Base-by-base conservation (phyloP, 2,888 invertebrate species). In the Cetonia aurata region DNA sequence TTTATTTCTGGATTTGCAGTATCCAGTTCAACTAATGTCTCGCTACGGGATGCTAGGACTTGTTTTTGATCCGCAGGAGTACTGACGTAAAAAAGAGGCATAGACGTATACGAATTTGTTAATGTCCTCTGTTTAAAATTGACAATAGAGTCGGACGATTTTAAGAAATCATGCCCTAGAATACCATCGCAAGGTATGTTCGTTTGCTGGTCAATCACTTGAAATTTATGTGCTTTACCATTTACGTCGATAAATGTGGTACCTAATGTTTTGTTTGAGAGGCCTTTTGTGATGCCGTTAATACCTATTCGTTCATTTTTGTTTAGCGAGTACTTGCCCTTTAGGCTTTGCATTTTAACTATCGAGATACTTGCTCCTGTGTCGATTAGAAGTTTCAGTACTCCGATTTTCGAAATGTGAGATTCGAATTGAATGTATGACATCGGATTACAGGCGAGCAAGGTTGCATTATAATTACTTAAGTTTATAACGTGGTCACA, bases 351-450 rank as follows among this genome's bases (percentile, higher is more conserved):
- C 3, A 6, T 6, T 44, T 44, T 44, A 6, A 44, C 6, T 3
- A 44, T 44, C 1, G 44, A 44, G 6, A 44, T 44, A 13, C 44
- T 44, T 44, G 44, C 44, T 44, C 44, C 44, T 44, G 44, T 44
- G 13, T 44, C 44, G 10, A 44, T 13, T n/a, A 44, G 6, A 4
- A 48, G 13, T n/a, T 48, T 48, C n/a, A 48, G 8, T 1, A 48
- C 8, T 2, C 17, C 17, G 6, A 31, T 19, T 56, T 56, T 19
- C 6, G 56, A 9, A 6, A 56, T 9, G 3, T 3, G 17, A 1
- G 56, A 37, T 33, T 56, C 25, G n/a, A 56, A 8, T 41, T 56
- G 56, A 10, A 48, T n/a, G 17, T 48, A 48, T 12, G 48, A n/a
- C 17, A 48, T 48, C 6, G 48, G 48, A 17, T n/a, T 55, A 19